A percentile compares a stretch with the other conserved stretches of the same genome.
These are phyloP conservation scores for Apostichopus japonicus DNA, from an alignment of 35 echinoderm and acorn worm genomes.

Conservation along the genomic window DNA sequence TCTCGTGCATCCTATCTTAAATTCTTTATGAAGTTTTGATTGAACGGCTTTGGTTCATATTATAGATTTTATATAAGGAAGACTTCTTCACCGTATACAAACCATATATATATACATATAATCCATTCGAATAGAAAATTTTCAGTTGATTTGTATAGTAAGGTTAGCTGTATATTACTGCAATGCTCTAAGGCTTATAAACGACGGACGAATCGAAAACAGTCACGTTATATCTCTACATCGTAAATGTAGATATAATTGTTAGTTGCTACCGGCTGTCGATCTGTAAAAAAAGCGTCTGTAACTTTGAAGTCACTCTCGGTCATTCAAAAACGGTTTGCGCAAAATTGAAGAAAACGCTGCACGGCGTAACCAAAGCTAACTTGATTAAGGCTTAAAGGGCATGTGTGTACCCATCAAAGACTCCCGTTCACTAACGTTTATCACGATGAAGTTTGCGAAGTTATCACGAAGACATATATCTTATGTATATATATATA, in stretches of 20 bases:
- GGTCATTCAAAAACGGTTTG: slow-evolving; percentile 39
- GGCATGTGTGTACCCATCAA: background rate
- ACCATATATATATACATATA: no score
- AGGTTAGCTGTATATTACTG: background rate
- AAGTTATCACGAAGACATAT: no score
- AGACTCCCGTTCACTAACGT: no score
- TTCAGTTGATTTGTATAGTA: no score
- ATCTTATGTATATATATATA: no score
- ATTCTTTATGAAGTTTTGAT: no score
- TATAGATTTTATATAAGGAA: no score
- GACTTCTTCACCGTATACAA: no score
- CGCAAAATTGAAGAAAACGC: slow-evolving; percentile 20
- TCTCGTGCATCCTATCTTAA: no score
- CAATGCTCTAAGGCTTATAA: slow-evolving; percentile 1
- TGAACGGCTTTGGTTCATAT: no score
- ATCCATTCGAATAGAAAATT: no score
- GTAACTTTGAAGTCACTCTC: slow-evolving; percentile 29
- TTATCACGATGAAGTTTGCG: no score
- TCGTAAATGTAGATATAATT: slow-evolving; percentile 39
- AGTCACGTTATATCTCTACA: background rate
- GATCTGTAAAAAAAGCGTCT: slow-evolving; percentile 19
- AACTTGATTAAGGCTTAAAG: slow-evolving; percentile 33
- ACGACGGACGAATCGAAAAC: background rate
- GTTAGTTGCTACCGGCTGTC: slow-evolving; percentile 49
- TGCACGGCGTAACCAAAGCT: slow-evolving; percentile 25